Percentiles rank a stretch among this genome's conserved stretches.
Evolutionary conservation across 2,113 vertebrate species (phyloP).

Genomic region (Gracilinanus agilis): DNA sequence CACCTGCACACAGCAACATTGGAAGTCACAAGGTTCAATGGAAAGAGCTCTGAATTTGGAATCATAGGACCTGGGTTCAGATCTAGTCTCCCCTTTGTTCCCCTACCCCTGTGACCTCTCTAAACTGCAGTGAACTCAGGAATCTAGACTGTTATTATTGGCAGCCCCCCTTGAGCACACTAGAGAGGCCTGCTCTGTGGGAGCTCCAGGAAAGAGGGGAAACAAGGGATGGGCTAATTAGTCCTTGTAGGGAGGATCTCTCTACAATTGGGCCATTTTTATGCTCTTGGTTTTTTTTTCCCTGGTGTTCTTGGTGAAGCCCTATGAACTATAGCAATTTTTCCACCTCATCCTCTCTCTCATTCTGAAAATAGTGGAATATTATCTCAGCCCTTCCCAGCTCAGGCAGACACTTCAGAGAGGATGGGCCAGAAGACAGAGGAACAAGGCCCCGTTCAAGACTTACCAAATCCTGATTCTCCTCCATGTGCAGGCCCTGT

Average conservation of each 20-base stretch:
- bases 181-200: no score
- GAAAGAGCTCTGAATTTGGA: background rate
- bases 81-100: background rate
- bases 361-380: background rate
- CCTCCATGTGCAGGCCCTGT: no score
- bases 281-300: background rate
- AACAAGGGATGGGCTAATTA: no score
- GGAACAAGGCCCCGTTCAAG: no score
- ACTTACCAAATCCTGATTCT: no score
- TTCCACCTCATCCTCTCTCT: background rate
- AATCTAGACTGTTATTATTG: background rate
- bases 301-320: background rate
- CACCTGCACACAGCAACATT: no score
- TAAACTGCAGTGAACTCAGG: background rate
- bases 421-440: background rate
- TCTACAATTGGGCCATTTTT: background rate
- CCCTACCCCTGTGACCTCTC: background rate
- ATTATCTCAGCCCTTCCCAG: no score
- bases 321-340: background rate
- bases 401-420: no score
- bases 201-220: background rate
- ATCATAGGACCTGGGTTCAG: background rate
- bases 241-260: no score
- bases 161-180: no score
- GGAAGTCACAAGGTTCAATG: background rate